A percentile compares a stretch with the other conserved stretches of the same genome.
Evolutionary conservation across 1,140 invertebrate genomes (phyloP).

Genomic region (Drosophila rhopaloa): DNA sequence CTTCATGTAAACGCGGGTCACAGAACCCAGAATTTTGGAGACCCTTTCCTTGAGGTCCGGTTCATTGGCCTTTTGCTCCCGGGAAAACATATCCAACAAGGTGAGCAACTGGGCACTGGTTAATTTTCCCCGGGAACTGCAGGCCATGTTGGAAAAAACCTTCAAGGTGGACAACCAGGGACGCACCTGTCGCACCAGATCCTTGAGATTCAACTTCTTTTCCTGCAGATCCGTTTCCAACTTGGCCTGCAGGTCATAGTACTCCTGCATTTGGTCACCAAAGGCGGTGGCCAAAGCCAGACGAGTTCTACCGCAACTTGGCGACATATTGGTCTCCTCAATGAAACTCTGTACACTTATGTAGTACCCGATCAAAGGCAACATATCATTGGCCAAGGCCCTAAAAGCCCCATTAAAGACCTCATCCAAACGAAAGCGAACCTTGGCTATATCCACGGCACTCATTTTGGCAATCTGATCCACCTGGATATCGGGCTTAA

Average conservation of each 20-base stretch:
- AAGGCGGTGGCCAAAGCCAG: conserved; percentile 38
- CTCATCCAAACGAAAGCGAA: conserved; percentile 56
- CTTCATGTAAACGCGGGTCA: conserved; percentile 60
- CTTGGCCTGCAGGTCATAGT: conserved; percentile 53
- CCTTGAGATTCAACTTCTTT: conserved; percentile 36
- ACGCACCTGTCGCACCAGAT: conserved; percentile 53
- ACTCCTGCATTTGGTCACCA: conserved; percentile 31
- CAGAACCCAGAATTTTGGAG: conserved; percentile 10
- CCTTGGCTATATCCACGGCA: conserved; percentile 33
- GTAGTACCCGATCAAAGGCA: conserved; percentile 56
- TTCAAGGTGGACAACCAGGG: conserved; percentile 53
- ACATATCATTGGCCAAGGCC: conserved; percentile 36
- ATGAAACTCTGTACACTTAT: conserved; percentile 65
- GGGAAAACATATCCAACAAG: conserved; percentile 35
- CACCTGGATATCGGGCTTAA: conserved; percentile 38
- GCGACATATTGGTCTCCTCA: conserved; percentile 51
- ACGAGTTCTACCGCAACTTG: conserved; percentile 11
- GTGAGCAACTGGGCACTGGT: conserved; percentile 48
- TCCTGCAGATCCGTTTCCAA: conserved; percentile 50
- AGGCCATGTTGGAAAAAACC: conserved; percentile 25
- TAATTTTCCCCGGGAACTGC: conserved; percentile 10
- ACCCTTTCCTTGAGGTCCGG: conserved; percentile 21
- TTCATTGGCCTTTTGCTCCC: conserved; percentile 17
- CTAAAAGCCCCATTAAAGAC: conserved; percentile 45
- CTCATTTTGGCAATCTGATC: conserved; percentile 30